Conservation (phyloP, 1,140 invertebrate genomes). For the Drosophila erecta region DNA sequence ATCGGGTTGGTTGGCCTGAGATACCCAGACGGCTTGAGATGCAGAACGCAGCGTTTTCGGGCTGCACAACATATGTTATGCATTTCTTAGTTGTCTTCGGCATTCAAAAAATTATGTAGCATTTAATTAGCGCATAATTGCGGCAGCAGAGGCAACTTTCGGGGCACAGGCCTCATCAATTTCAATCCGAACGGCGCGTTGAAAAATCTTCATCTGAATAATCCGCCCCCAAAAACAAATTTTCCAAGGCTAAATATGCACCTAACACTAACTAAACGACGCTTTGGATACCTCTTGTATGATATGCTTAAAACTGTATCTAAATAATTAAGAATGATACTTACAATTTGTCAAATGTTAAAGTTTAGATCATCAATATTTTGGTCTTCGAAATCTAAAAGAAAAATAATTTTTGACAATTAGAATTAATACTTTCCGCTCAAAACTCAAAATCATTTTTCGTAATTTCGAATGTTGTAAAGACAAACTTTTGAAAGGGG, state of each 20-base stretch:
- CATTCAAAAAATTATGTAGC: constrained; percentile 81
- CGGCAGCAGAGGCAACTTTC: constrained; percentile 32
- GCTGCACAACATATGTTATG: constrained; percentile 79
- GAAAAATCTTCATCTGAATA: constrained; percentile 29
- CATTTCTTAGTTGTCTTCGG: constrained; percentile 80
- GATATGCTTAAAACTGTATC: not conserved
- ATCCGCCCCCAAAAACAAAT: constrained; percentile 9
- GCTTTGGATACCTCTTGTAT: not conserved
- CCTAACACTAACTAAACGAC: not conserved
- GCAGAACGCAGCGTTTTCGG: constrained; percentile 19
- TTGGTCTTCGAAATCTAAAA: not conserved
- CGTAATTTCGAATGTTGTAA: no score
- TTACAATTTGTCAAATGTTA: not conserved
- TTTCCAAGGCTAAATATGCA: not conserved
- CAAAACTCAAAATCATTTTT: not conserved
- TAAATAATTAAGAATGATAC: not conserved
- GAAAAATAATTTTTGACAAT: not conserved
- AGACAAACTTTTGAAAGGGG: constrained; percentile 11
- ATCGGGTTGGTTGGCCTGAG: constrained; percentile 2
- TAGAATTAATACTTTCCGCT: not conserved
- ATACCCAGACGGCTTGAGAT: constrained; percentile 8
- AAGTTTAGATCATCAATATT: not conserved
- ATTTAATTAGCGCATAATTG: constrained; percentile 83
- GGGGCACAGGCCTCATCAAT: constrained; percentile 38
- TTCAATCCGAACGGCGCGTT: constrained; percentile 31